A percentile compares a stretch with the other conserved stretches of the same genome.
phyloP scores from a whole-genome alignment of 2,797 vertebrate species.

The Clarias fuscus region DNA sequence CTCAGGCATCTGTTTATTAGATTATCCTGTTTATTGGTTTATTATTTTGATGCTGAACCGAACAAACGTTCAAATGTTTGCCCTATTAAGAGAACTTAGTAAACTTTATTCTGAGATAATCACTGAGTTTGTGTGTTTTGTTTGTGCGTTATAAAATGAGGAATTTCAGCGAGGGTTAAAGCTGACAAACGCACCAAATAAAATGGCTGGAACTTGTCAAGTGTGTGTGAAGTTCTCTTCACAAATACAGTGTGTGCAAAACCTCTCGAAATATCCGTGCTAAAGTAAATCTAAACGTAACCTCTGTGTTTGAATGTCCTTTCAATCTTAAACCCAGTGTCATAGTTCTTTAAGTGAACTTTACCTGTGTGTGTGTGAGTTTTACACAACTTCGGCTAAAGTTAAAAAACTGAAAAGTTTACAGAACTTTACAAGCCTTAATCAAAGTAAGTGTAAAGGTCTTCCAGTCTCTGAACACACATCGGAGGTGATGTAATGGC shows the following conservation, averaged over 20 bases:
- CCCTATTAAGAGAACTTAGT: conserved; percentile 47
- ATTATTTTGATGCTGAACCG: conserved; percentile 40
- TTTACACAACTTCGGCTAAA: not conserved
- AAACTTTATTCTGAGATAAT: conserved; percentile 29
- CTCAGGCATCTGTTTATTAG: conserved; percentile 39
- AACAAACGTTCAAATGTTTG: conserved; percentile 38
- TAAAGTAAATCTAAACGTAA: not conserved
- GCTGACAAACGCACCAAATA: not conserved
- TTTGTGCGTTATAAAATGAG: not conserved
- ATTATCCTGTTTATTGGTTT: conserved; percentile 32
- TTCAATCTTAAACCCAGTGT: not conserved
- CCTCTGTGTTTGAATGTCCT: not conserved
- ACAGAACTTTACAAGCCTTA: not conserved
- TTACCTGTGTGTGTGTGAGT: not conserved
- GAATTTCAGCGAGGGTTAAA: not conserved
- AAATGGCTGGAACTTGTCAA: not conserved
- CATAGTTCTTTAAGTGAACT: not conserved
- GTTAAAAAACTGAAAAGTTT: not conserved
- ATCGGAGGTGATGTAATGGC: not conserved
- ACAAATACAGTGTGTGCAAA: not conserved
- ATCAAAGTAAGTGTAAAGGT: not conserved
- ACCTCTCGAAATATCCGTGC: not conserved
- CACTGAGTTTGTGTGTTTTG: conserved; percentile 13
- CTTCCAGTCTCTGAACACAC: not conserved
- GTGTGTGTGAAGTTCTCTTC: not conserved